Evolutionary conservation across 2,888 invertebrate species (phyloP), one percentile per base, ranked within the genome.

Genomic region (Lasioglossum malachurum): DNA sequence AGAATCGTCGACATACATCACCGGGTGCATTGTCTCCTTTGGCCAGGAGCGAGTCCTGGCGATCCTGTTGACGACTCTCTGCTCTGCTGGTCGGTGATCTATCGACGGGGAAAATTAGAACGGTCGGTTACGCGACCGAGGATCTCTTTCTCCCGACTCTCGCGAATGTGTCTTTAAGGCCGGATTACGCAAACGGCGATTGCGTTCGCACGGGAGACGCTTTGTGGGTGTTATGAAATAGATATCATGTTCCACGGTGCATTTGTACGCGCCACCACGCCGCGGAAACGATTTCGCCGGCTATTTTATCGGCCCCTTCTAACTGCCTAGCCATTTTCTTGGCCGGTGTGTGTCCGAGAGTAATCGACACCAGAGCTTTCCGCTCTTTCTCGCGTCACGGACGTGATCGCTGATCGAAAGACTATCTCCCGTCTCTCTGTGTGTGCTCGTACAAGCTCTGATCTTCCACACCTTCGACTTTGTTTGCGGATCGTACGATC

Each of bases 171-270:
- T 87, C 82, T 86, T 88, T 89, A 84, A 87, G 89, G 84, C 90
- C 89, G 88, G 83, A 85, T 94, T 94, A 93, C 93, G 93, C 93
- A 94, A 91, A 81, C 16, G 44, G 91, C 92, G 92, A 93, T 93
- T 94, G 94, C 94, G 94, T 94, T 94, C 94, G 93, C 94, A 94
- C 94, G 94, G 93, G 91, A 91, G 94, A 93, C 94, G 93, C 93
- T 93, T 94, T 93, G 94, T 94, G 94, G 94, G 93, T 94, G 93
- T 95, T 95, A 94, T 94, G 94, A 95, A 95, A 95, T 94, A 93
- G 93, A 95, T 94, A 94, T 94, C 94, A 94, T 93, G 94, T 94
- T 94, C 92, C 93, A 80, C 73, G 86, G 46, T 23, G 82, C 90
- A 85, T 91, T 90, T 84, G 82, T 88, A 85, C 85, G 75, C 78